These are phyloP conservation scores for Leptinotarsa tumamoca DNA, from an alignment of 2,888 invertebrate species.

Conservation along the genomic window DNA sequence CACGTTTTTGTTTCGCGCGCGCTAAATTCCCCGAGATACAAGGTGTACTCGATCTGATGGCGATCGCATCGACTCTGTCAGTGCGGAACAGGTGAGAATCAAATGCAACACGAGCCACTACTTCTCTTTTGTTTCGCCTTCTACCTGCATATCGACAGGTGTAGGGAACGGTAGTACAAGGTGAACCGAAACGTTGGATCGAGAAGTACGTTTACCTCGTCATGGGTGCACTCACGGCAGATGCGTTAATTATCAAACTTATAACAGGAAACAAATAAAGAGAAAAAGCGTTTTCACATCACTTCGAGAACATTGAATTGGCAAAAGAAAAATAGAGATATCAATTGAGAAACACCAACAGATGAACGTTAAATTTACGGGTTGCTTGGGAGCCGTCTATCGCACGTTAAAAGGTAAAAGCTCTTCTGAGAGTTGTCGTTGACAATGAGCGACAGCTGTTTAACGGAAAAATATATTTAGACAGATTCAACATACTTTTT, in stretches of 20 bases:
- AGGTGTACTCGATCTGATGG: constrained; percentile 29
- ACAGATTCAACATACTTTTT: too few relatives aligned
- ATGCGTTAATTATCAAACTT: neutral
- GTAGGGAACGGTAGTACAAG: constrained; percentile 25
- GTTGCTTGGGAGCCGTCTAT: too few relatives aligned
- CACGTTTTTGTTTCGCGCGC: constrained; percentile 13
- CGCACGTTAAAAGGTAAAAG: too few relatives aligned
- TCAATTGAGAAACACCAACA: too few relatives aligned
- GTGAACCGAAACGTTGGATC: neutral
- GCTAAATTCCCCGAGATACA: constrained; percentile 17
- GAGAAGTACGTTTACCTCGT: constrained; percentile 6
- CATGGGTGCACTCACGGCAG: neutral
- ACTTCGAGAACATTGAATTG: too few relatives aligned
- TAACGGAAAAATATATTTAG: too few relatives aligned
- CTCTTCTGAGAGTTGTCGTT: too few relatives aligned
- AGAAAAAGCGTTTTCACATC: too few relatives aligned
- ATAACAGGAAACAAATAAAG: too few relatives aligned
- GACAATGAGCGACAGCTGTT: too few relatives aligned
- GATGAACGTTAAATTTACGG: too few relatives aligned
- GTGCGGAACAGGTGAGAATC: constrained; percentile 43
- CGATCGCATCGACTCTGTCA: constrained; percentile 37
- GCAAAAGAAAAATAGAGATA: too few relatives aligned
- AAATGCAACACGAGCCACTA: constrained; percentile 25
- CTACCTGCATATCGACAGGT: constrained; percentile 32
- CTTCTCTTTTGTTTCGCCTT: constrained; percentile 26